Evolutionary conservation across 2,888 invertebrate species (phyloP).

Genomic region (Endomychus coccineus): DNA sequence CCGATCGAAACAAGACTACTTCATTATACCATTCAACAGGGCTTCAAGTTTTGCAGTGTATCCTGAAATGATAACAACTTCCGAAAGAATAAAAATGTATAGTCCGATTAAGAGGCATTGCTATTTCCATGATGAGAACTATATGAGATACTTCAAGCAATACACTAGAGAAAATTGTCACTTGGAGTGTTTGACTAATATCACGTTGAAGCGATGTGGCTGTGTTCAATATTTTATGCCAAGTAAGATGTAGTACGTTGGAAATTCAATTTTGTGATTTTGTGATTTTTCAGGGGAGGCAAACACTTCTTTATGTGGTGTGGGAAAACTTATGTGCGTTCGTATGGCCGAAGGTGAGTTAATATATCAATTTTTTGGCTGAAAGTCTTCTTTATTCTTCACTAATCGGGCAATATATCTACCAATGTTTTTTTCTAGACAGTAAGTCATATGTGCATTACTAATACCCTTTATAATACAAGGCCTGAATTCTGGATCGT

Average conservation of each 20-base stretch:
- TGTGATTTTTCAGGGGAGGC: constrained; percentile 10
- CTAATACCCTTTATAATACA: too few relatives aligned
- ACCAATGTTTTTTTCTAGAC: too few relatives aligned
- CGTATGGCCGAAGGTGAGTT: constrained; percentile 11
- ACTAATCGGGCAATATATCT: too few relatives aligned
- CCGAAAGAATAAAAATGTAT: constrained; percentile 55
- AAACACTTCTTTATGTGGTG: constrained; percentile 6
- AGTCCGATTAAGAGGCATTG: constrained; percentile 57
- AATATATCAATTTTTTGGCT: too few relatives aligned
- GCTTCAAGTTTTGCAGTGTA: constrained; percentile 60
- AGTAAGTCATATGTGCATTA: too few relatives aligned
- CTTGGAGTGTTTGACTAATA: constrained; percentile 62
- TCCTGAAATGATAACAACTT: constrained; percentile 66
- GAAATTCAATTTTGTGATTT: not conserved
- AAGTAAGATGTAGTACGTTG: constrained; percentile 2
- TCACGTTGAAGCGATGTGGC: constrained; percentile 45
- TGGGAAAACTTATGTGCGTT: constrained; percentile 8
- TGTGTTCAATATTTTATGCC: constrained; percentile 47
- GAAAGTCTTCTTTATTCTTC: too few relatives aligned
- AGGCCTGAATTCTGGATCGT: too few relatives aligned
- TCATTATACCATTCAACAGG: constrained; percentile 59
- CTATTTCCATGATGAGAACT: constrained; percentile 57
- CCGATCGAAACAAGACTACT: constrained; percentile 58
- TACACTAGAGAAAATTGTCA: constrained; percentile 66
- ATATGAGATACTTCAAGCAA: constrained; percentile 55